phyloP scores from a whole-genome alignment of 2,888 invertebrate species.

The Tiliacea citrago region DNA sequence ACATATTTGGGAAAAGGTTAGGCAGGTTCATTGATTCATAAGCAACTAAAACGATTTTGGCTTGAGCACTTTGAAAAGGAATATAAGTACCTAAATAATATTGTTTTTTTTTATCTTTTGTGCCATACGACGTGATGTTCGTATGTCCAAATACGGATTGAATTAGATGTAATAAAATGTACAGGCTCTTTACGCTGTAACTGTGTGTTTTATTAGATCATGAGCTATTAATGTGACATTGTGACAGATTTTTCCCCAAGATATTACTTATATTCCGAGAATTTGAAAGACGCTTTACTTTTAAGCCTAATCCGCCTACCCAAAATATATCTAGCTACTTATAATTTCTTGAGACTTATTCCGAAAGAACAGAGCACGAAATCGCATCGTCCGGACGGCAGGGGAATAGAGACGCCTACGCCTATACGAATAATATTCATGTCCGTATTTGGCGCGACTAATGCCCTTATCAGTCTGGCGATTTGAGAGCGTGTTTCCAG shows the following conservation, averaged over 20 bases:
- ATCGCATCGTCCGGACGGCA: not conserved
- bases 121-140: not conserved
- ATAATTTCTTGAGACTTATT: slow-evolving; percentile 3
- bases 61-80: not conserved
- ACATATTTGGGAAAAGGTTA: too few species aligned
- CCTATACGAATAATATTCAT: not conserved
- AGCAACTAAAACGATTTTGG: too few species aligned
- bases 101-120: not conserved
- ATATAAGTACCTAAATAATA: too few species aligned
- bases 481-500: too few species aligned
- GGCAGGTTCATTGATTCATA: too few species aligned
- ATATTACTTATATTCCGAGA: slow-evolving; percentile 3
- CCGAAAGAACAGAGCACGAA: too few species aligned
- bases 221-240: slow-evolving; percentile 7
- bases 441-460: not conserved
- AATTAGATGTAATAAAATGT: slow-evolving; percentile 12
- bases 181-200: too few species aligned
- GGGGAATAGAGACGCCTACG: not conserved
- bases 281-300: slow-evolving; percentile 27
- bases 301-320: slow-evolving; percentile 27
- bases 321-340: slow-evolving; percentile 16
- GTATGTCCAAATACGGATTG: not conserved
- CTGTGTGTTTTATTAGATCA: not conserved
- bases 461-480: too few species aligned
- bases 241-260: slow-evolving; percentile 1